Percentiles rank a stretch among this genome's conserved stretches.
Conservation (phyloP, 2,113 vertebrate genomes). For the Todiramphus saurophagus region DNA sequence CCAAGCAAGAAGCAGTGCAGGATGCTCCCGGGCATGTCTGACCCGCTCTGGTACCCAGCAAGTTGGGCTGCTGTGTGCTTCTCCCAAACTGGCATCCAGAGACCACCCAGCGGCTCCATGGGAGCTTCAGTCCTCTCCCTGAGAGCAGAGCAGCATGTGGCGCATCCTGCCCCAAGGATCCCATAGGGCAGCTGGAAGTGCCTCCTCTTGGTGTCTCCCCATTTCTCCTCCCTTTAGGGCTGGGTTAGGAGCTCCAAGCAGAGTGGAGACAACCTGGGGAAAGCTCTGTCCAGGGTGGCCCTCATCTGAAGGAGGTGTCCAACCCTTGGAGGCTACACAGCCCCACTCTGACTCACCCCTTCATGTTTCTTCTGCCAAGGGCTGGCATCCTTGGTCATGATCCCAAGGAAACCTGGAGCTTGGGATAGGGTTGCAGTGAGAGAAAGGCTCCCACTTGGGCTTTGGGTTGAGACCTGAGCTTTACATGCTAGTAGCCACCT, state of each 20-base stretch:
- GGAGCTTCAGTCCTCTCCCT: neutral
- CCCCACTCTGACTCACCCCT: neutral
- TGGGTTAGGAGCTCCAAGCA: neutral
- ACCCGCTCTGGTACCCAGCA: neutral
- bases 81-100: neutral
- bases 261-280: neutral
- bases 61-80: neutral
- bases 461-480: neutral
- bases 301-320: neutral
- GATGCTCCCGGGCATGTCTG: neutral
- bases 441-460: neutral
- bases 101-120: neutral
- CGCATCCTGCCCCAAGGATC: neutral
- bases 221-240: neutral
- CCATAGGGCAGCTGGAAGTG: neutral
- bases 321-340: accelerated
- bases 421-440: neutral
- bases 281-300: neutral
- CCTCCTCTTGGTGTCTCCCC: neutral
- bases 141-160: neutral
- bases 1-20: neutral
- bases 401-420: neutral
- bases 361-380: neutral
- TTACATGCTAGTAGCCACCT: neutral
- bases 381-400: neutral